These are phyloP conservation scores for Nymphalis c-album DNA, from an alignment of 2,888 invertebrate species.

Conservation along the genomic window DNA sequence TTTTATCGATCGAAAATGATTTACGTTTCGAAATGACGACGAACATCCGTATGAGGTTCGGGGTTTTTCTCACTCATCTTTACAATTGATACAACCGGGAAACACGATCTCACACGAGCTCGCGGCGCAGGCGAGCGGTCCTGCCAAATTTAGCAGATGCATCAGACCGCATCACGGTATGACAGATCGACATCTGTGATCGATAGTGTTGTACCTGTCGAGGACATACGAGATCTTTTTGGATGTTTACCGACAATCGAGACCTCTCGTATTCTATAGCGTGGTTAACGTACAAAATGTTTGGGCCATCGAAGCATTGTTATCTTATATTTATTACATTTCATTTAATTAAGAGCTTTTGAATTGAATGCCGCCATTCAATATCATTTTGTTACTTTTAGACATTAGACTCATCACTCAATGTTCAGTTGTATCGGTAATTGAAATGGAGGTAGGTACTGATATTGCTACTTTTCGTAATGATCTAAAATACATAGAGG, in stretches of 20 bases:
- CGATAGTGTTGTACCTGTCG: constrained; percentile 49
- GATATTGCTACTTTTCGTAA: too few relatives aligned
- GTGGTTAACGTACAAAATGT: neutral
- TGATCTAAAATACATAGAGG: too few relatives aligned
- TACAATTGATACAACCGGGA: constrained; percentile 5
- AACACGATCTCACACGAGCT: constrained; percentile 14
- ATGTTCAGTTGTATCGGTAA: too few relatives aligned
- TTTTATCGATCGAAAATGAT: neutral
- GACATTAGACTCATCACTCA: too few relatives aligned
- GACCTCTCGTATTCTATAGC: constrained; percentile 1
- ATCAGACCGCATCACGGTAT: constrained; percentile 29
- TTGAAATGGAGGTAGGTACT: too few relatives aligned
- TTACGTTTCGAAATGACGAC: neutral
- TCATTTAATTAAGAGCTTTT: too few relatives aligned
- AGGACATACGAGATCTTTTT: constrained; percentile 36
- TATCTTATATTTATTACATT: neutral
- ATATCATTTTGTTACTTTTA: too few relatives aligned
- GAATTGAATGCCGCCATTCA: too few relatives aligned
- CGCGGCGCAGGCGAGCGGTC: neutral
- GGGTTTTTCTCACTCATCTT: constrained; percentile 18
- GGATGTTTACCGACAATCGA: constrained; percentile 25
- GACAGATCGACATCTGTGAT: constrained; percentile 51
- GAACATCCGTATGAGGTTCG: neutral
- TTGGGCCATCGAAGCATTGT: neutral
- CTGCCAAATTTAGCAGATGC: constrained; percentile 54